These are phyloP conservation scores for Wasmannia auropunctata DNA, from an alignment of 1,140 invertebrate genomes.

Conservation along the genomic window DNA sequence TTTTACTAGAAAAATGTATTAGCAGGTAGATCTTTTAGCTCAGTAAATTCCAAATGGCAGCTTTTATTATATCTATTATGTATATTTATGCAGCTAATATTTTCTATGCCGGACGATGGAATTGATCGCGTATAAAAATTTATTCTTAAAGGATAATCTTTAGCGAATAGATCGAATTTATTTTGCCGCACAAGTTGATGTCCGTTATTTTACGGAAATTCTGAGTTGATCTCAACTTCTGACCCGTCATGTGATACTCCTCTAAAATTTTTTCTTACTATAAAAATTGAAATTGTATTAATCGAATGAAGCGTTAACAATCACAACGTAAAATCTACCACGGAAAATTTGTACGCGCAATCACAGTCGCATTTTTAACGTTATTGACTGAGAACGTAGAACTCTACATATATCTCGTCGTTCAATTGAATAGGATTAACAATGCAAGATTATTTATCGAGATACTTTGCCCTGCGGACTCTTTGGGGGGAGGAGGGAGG, in stretches of 20 bases:
- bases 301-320: conserved; percentile 2
- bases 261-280: not conserved
- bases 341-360: not conserved
- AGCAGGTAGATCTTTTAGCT: not conserved
- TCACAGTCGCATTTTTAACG: not conserved
- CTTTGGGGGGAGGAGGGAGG: no score
- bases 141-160: not conserved
- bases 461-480: conserved; percentile 8
- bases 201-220: not conserved
- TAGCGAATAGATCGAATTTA: not conserved
- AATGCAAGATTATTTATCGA: conserved; percentile 14
- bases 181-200: not conserved
- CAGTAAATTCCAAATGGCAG: not conserved
- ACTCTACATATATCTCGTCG: conserved; percentile 29
- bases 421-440: conserved; percentile 31
- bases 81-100: conserved; percentile 2
- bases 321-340: not conserved
- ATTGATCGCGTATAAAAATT: conserved; percentile 17
- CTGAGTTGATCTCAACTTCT: not conserved
- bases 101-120: not conserved
- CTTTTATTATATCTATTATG: conserved; percentile 14
- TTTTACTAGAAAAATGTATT: conserved; percentile 4
- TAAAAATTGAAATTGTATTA: not conserved
- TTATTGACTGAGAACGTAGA: conserved; percentile 1
- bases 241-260: not conserved